Conservation (phyloP, 2,888 invertebrate species). For the Eristalis intricaria region DNA sequence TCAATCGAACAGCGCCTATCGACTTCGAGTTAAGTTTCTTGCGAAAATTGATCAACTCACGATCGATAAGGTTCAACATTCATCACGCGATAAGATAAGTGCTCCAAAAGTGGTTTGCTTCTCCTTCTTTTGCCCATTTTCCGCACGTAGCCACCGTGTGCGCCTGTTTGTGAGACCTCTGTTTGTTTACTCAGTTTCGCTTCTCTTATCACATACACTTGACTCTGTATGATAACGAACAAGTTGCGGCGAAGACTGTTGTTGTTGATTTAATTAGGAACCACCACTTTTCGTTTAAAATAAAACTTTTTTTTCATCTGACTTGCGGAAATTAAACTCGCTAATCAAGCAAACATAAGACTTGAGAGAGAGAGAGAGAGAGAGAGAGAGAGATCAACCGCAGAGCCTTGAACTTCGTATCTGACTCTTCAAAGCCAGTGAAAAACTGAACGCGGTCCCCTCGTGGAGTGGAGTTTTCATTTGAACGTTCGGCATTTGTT, state of each 20-base stretch:
- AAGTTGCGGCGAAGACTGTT: not conserved
- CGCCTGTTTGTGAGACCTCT: not conserved
- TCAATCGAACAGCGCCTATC: not conserved
- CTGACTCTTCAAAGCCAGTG: not conserved
- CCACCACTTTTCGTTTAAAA: not conserved
- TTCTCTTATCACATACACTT: slow-evolving; percentile 49
- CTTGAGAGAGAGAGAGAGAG: too few species aligned
- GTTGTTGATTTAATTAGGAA: not conserved
- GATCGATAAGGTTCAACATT: not conserved
- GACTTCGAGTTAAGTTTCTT: not conserved
- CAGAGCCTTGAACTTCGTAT: slow-evolving; percentile 6
- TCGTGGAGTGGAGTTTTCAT: not conserved
- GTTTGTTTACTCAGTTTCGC: slow-evolving; percentile 19
- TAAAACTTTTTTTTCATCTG: not conserved
- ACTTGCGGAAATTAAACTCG: slow-evolving; percentile 7
- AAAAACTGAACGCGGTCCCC: not conserved
- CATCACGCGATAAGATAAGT: slow-evolving; percentile 8
- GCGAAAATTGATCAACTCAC: slow-evolving; percentile 8
- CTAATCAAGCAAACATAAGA: slow-evolving; percentile 19
- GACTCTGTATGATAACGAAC: slow-evolving; percentile 37
- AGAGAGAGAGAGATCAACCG: too few species aligned
- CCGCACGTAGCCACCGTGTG: slow-evolving; percentile 19
- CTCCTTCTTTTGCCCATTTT: not conserved
- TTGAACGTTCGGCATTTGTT: slow-evolving; percentile 12
- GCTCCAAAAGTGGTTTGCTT: not conserved